Percentiles rank a stretch among this genome's conserved stretches.
Conservation (phyloP, 1,140 invertebrate genomes). For the Leptinotarsa undecemlineata region DNA sequence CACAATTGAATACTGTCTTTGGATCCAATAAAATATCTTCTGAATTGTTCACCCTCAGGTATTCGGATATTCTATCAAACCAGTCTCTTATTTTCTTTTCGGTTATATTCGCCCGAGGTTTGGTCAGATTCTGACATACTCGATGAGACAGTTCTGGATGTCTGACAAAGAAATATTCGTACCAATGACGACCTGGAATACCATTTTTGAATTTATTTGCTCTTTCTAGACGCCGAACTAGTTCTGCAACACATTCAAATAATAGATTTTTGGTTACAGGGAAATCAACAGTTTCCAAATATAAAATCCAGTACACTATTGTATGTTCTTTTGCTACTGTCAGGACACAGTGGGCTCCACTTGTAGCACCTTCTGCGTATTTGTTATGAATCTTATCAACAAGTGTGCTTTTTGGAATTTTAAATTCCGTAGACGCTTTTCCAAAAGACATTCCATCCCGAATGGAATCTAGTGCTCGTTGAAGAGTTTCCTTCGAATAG, state of each 20-base stretch:
- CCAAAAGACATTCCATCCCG: background rate
- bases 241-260: background rate
- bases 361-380: background rate
- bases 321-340: background rate
- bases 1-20: background rate
- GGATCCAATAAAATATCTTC: background rate
- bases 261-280: background rate
- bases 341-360: background rate
- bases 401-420: background rate
- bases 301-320: constrained; percentile 1
- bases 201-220: background rate
- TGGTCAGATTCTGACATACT: constrained; percentile 2
- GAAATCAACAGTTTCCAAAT: background rate
- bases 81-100: constrained; percentile 5
- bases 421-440: background rate
- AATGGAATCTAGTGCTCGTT: background rate
- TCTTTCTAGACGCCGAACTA: background rate
- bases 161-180: background rate
- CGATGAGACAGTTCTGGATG: constrained; percentile 11
- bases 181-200: background rate
- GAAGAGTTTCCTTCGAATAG: background rate
- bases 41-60: background rate
- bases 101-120: background rate
- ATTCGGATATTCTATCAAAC: background rate
- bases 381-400: constrained; percentile 8